phyloP scores from a whole-genome alignment of 2,888 invertebrate species.

The Choristoneura rosaceana region DNA sequence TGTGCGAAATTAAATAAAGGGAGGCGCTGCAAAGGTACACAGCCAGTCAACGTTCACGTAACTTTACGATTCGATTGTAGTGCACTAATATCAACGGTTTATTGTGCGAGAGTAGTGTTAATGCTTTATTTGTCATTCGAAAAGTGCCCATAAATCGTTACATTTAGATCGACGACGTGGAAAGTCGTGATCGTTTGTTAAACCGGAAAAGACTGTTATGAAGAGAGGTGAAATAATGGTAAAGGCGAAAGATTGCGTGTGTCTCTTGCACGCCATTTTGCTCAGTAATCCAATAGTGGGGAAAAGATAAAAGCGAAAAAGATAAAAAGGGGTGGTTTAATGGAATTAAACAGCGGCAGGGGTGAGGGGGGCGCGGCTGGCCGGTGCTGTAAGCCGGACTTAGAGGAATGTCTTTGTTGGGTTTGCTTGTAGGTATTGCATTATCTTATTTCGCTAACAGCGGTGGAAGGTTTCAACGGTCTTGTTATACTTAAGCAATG shows the following conservation, averaged over 20 bases:
- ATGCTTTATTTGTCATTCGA: slow-evolving; percentile 15
- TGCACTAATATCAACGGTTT: slow-evolving; percentile 30
- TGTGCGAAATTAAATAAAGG: slow-evolving; percentile 61
- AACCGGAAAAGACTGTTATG: slow-evolving; percentile 59
- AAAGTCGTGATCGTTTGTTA: slow-evolving; percentile 29
- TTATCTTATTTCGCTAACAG: slow-evolving; percentile 39
- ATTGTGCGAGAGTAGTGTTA: slow-evolving; percentile 16
- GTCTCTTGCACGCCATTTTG: slow-evolving; percentile 80
- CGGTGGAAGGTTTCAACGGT: slow-evolving; percentile 34
- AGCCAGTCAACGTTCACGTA: slow-evolving; percentile 21
- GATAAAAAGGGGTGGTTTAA: slow-evolving; percentile 84
- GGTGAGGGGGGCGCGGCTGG: slow-evolving; percentile 53
- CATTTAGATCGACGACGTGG: slow-evolving; percentile 5
- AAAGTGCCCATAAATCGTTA: slow-evolving; percentile 21
- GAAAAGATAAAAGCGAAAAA: slow-evolving; percentile 81
- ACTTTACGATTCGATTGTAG: slow-evolving; percentile 31
- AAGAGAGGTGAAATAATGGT: slow-evolving; percentile 68
- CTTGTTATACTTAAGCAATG: slow-evolving; percentile 18
- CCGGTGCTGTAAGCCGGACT: slow-evolving; percentile 73
- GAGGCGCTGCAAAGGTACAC: slow-evolving; percentile 15
- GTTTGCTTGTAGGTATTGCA: slow-evolving; percentile 50
- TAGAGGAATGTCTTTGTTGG: slow-evolving; percentile 78
- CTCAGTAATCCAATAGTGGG: slow-evolving; percentile 82
- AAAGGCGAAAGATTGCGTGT: slow-evolving; percentile 76
- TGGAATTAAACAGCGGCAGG: slow-evolving; percentile 82